Base-by-base conservation (phyloP, 2,888 invertebrate species). In the Cistogaster globosa region DNA sequence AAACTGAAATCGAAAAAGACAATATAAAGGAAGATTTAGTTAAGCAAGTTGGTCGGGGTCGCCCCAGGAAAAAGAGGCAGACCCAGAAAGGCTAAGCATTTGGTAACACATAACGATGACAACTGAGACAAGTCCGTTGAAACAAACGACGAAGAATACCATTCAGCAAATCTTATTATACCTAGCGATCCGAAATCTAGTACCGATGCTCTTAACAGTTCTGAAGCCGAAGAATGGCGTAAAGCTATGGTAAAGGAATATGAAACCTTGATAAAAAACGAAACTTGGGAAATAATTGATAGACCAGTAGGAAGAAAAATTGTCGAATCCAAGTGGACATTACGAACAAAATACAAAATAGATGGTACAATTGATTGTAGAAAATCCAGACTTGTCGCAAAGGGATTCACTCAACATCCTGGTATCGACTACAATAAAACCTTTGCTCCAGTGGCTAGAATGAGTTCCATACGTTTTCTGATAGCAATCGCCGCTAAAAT, bases 381-480 rank as follows among this genome's bases (percentile, higher is more conserved):
- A 51, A 91, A 90, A 74, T 89, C 90, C 1, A 71, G 90, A 51
- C 72, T 90, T 32, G 90, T 90, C 5, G 89, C n/a, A n/a, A n/a
- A n/a, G n/a, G 90, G 90, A 20, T 90, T 88, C 74, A 87, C 86
- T 2, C 90, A 90, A 74, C 84, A 87, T 71, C 88, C 87, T 32
- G 89, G 89, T 16, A 83, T 87, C 38, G 89, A 90, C 85, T 90
- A 88, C 82, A 84, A 88, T 18, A 88, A 90, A 72, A 89, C 89
- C 0, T 91, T 89, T 83, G 88, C 86, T 1, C 86, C 84, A 7
- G 84, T 87, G 6, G 86, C 86, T 26, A 87, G 87, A 86, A 80
- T 86, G n/a, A 81, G 84, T n/a, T 88, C 87, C 14, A 84, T 87
- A 78, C 81, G 87, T 58, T 53, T 88, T 3, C 20, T 88, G 9